These are phyloP conservation scores for Aplodontia rufa DNA, from an alignment of 2,113 vertebrate species.

Conservation along the genomic window DNA sequence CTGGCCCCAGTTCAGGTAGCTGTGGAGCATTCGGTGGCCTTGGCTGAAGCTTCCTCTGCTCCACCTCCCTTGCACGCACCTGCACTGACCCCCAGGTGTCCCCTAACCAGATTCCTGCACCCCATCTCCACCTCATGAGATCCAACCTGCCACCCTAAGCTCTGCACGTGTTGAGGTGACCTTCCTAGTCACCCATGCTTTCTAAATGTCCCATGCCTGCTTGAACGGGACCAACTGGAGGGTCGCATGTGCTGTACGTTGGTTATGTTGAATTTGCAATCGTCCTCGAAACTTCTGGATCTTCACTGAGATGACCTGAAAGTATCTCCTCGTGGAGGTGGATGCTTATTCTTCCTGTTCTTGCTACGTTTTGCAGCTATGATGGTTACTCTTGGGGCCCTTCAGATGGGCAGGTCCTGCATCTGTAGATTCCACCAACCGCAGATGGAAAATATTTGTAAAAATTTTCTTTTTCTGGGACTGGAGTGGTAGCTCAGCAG, in stretches of 20 bases:
- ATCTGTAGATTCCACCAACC: no score
- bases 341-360: neutral
- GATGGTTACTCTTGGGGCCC: no score
- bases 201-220: rapidly evolving
- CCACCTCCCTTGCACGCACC: neutral
- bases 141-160: no score
- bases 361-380: neutral
- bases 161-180: neutral
- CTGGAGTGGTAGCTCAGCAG: no score
- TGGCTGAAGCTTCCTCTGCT: rapidly evolving
- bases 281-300: neutral
- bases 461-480: neutral
- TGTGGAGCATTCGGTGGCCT: neutral
- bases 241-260: neutral
- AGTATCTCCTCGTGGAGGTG: neutral
- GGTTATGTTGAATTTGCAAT: neutral
- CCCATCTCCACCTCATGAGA: neutral
- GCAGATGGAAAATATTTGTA: neutral
- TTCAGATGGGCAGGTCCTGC: rapidly evolving
- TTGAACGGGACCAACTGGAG: neutral
- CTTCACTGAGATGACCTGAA: neutral
- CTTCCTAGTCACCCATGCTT: no score
- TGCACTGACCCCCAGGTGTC: neutral
- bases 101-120: neutral
- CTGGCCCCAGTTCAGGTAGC: neutral